Evolutionary conservation across 1,140 invertebrate genomes (phyloP).

Genomic region (Trachymyrmex septentrionalis): DNA sequence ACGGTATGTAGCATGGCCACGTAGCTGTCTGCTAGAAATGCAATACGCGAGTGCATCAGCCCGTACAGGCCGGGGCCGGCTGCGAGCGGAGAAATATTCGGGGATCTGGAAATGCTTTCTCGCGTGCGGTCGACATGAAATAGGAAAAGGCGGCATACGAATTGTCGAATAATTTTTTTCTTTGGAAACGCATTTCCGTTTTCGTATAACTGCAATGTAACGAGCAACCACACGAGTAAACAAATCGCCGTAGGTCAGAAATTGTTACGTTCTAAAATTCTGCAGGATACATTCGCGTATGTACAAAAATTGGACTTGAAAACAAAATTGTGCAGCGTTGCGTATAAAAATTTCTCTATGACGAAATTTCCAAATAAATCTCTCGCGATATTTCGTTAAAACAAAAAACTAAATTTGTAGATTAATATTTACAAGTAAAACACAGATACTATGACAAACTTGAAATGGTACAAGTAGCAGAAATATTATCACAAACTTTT

Average conservation of each 20-base stretch:
- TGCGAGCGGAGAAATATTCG: constrained; percentile 56
- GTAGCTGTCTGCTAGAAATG: constrained; percentile 54
- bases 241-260: not conserved
- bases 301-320: not conserved
- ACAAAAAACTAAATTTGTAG: not conserved
- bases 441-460: not conserved
- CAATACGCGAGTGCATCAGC: constrained; percentile 54
- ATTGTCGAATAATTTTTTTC: constrained; percentile 13
- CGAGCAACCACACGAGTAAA: not conserved
- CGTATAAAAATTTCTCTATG: not conserved
- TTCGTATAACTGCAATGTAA: constrained; percentile 15
- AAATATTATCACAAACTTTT: too few species aligned
- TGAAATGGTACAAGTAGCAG: not conserved
- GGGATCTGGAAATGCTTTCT: constrained; percentile 57
- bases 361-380: not conserved
- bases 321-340: not conserved
- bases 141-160: constrained; percentile 24
- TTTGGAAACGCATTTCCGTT: not conserved
- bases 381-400: constrained; percentile 5
- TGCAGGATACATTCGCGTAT: not conserved
- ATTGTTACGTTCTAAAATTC: not conserved
- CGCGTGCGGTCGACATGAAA: constrained; percentile 28
- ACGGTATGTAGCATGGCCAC: constrained; percentile 41
- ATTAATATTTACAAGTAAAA: not conserved
- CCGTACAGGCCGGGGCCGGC: not conserved